A percentile compares a stretch with the other conserved stretches of the same genome.
phyloP scores from a whole-genome alignment of 1,140 invertebrate species.

The Ditylenchus dipsaci region DNA sequence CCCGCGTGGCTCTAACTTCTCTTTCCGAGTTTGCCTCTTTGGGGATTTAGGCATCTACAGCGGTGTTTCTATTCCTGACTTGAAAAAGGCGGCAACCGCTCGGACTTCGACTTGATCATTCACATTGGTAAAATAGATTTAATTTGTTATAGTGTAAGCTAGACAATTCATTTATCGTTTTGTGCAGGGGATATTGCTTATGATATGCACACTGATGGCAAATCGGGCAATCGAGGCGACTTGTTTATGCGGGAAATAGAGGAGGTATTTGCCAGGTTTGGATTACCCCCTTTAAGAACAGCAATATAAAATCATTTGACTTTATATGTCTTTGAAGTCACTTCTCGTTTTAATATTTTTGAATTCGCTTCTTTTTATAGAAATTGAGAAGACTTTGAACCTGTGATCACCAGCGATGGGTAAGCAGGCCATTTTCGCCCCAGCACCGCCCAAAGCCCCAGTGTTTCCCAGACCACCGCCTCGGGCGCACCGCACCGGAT shows the following conservation, averaged over 20 bases:
- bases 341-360: too few species aligned
- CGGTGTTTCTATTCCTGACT: conserved; percentile 28
- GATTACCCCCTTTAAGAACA: too few species aligned
- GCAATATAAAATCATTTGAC: too few species aligned
- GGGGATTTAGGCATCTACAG: conserved; percentile 39
- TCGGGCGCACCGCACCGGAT: too few species aligned
- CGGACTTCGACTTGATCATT: conserved; percentile 39
- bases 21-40: conserved; percentile 36
- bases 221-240: conserved; percentile 54
- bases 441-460: too few species aligned
- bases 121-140: conserved; percentile 18
- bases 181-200: conserved; percentile 58
- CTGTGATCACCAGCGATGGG: too few species aligned
- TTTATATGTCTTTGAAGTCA: too few species aligned
- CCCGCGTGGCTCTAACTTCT: conserved; percentile 11
- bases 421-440: too few species aligned
- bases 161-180: not conserved
- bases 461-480: too few species aligned
- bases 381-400: too few species aligned
- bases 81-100: conserved; percentile 23
- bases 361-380: too few species aligned
- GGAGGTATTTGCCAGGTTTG: not conserved
- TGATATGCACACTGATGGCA: conserved; percentile 53
- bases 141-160: not conserved
- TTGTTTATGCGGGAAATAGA: conserved; percentile 43